Evolutionary conservation across 2,113 vertebrate genomes (phyloP), one percentile per base, ranked within the genome.

Genomic region (Origma solitaria): DNA sequence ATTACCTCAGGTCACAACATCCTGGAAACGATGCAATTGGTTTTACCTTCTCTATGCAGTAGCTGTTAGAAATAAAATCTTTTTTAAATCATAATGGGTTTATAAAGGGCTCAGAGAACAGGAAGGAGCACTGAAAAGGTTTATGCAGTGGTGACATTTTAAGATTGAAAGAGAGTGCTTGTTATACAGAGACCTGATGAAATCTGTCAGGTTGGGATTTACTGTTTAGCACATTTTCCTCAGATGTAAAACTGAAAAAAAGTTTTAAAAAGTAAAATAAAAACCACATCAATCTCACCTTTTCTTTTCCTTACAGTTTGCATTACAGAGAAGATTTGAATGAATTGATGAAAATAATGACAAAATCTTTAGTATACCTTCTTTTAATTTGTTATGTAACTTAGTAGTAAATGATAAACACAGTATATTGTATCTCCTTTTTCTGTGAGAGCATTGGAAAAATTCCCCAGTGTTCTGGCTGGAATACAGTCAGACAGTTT

Each of bases 11-110:
- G 85, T 96, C 92, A 79, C 91, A 86, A 73, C 42, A 92, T 86
- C 88, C 76, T 95, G 77, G 60, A 89, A 96, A 92, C 1, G 13
- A 94, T 90, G 94, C 90, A 96, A 96, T 91, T 91, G 79, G 25
- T 92, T 98, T 97, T 97, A 79, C 81, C 68, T 92, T 93, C 69
- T 91, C 75, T 30, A 28, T 90, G 53, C 64, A 91, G 65, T 91
- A 96, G 77, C 66, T 85, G 77, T 71, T 82, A 96, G 91, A 97
- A 97, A 92, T 33, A 64, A 88, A 94, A 92, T 94, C 13, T 95
- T 92, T 94, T 96, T 22, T 13, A 97, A 98, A 97, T 96, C 85
- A 81, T 97, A 97, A 97, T 95, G 95, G 90, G 72, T 83, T 97
- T 97, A 97, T 95, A 97, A 98, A 93, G 82, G 80, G 42, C 84